phyloP scores from a whole-genome alignment of 1,140 invertebrate species.

The Bombus waltoni region DNA sequence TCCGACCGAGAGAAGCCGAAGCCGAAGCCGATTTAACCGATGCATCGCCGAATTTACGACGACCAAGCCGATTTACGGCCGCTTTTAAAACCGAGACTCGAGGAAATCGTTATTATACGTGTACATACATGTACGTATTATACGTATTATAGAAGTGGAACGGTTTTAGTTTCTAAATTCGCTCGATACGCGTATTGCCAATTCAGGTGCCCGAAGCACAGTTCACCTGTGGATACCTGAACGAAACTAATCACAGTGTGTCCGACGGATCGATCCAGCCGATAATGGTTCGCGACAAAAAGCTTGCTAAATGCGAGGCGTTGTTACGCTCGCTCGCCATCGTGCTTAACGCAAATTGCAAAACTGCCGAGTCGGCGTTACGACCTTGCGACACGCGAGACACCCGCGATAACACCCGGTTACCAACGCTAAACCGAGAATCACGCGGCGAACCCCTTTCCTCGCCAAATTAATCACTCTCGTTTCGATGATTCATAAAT shows the following conservation, averaged over 20 bases:
- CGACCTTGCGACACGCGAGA: slow-evolving; percentile 55
- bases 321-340: slow-evolving; percentile 43
- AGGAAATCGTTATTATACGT: slow-evolving; percentile 7
- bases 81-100: neutral
- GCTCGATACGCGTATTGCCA: neutral
- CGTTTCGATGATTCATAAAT: neutral
- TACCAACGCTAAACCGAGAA: slow-evolving; percentile 21
- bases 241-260: slow-evolving; percentile 1
- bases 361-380: slow-evolving; percentile 55
- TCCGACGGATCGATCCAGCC: slow-evolving; percentile 52
- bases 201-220: too few relatives aligned
- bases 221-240: slow-evolving; percentile 51
- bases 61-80: neutral
- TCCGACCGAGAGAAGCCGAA: neutral
- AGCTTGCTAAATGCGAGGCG: slow-evolving; percentile 46
- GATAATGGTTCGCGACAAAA: slow-evolving; percentile 59
- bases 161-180: neutral
- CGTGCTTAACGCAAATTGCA: slow-evolving; percentile 63
- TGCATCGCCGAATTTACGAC: slow-evolving; percentile 12
- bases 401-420: slow-evolving; percentile 47
- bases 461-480: too few relatives aligned
- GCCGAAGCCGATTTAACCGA: neutral
- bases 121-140: too few relatives aligned
- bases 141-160: neutral
- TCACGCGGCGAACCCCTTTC: too few relatives aligned